These are phyloP conservation scores for Rissa tridactyla DNA, from an alignment of 2,113 vertebrate species.

Conservation along the genomic window DNA sequence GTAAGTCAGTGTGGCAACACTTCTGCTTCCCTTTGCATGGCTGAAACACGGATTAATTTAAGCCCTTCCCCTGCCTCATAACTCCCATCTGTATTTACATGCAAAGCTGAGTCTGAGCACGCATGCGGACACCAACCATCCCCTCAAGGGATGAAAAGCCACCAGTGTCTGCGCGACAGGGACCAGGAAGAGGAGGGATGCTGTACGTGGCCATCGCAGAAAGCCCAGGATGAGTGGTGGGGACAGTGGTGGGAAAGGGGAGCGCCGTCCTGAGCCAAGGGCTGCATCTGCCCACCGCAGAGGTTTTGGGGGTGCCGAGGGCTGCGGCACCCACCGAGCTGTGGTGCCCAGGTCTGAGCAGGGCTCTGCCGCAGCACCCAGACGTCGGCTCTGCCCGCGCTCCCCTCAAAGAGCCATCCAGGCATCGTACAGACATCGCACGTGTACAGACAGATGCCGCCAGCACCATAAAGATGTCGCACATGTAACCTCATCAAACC, in stretches of 20 bases:
- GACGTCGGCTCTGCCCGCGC: background rate
- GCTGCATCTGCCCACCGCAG: background rate
- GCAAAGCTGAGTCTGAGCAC: background rate
- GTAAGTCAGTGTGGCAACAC: accelerated
- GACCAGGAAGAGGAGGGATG: background rate
- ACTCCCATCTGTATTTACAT: no score
- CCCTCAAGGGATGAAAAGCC: background rate
- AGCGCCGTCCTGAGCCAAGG: background rate
- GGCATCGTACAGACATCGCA: accelerated
- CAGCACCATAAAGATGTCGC: accelerated
- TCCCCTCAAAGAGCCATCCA: background rate
- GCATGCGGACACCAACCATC: background rate
- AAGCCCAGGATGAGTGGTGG: background rate
- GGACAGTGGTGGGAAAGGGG: background rate
- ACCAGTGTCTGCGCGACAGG: no score
- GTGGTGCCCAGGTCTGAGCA: background rate
- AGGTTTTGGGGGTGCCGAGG: background rate
- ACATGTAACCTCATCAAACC: no score
- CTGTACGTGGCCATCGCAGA: background rate
- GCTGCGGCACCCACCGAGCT: background rate
- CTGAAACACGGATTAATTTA: background rate
- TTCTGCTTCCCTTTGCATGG: background rate
- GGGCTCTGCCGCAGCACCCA: background rate
- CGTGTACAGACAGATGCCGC: no score
- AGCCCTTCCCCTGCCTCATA: background rate